Conservation (phyloP, 1,140 invertebrate genomes). For the Paralvinella palmiformis region DNA sequence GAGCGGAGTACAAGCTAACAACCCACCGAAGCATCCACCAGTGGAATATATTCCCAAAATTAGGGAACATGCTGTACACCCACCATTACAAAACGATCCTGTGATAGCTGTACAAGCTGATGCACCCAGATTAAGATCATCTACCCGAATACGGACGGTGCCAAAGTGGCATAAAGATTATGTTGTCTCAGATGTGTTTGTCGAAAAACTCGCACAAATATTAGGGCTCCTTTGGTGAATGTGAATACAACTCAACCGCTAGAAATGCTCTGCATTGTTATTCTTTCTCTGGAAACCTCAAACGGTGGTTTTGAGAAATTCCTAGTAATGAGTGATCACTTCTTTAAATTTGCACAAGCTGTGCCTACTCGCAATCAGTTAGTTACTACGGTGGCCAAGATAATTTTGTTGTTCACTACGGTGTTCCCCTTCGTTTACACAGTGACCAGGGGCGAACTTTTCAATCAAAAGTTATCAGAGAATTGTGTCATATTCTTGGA, state of each 20-base stretch:
- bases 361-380: constrained; percentile 44
- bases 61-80: too few species aligned
- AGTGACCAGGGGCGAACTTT: constrained; percentile 40
- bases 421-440: constrained; percentile 40
- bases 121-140: too few species aligned
- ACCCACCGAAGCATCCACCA: too few species aligned
- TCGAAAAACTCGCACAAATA: too few species aligned
- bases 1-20: too few species aligned
- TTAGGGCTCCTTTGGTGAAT: not conserved
- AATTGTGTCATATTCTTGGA: constrained; percentile 22
- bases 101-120: too few species aligned
- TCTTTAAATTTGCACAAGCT: constrained; percentile 46
- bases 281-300: constrained; percentile 7
- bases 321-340: constrained; percentile 42
- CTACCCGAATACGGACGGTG: too few species aligned
- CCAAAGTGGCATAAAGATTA: too few species aligned
- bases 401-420: constrained; percentile 38
- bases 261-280: not conserved
- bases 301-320: constrained; percentile 25
- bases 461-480: constrained; percentile 22
- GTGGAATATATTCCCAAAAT: too few species aligned
- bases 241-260: not conserved
- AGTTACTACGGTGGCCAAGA: constrained; percentile 41
- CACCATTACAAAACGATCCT: too few species aligned
- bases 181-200: too few species aligned